Percentiles rank a stretch among this genome's conserved stretches.
Evolutionary conservation across 1,140 invertebrate genomes (phyloP).

Genomic region (Heterodera carotae): DNA sequence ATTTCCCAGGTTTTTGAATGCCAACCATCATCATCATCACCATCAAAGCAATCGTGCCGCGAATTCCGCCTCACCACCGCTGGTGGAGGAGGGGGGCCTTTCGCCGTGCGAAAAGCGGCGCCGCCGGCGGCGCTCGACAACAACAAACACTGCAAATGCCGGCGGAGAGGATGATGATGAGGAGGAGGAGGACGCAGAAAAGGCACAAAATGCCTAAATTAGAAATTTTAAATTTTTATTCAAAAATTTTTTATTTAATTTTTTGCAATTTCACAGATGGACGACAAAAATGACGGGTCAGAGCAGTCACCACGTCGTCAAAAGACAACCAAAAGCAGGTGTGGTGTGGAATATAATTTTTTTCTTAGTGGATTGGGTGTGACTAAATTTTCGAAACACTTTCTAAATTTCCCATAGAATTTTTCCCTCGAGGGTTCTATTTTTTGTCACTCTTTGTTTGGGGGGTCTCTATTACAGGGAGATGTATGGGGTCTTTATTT

Average conservation of each 20-base stretch:
- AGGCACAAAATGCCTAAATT: not conserved
- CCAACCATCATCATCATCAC: not conserved
- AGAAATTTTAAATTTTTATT: not conserved
- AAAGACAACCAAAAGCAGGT: conserved; percentile 1
- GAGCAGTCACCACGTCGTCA: too few species aligned
- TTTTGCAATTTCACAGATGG: not conserved
- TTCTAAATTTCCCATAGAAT: too few species aligned
- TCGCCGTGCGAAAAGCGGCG: not conserved
- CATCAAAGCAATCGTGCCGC: not conserved
- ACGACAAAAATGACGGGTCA: too few species aligned
- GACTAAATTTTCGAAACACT: too few species aligned
- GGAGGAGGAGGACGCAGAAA: not conserved
- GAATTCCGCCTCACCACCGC: not conserved
- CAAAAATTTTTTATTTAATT: not conserved
- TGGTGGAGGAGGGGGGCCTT: not conserved
- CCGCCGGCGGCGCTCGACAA: too few species aligned
- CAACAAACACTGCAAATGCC: not conserved
- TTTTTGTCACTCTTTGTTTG: too few species aligned
- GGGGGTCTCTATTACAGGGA: too few species aligned
- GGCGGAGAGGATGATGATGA: not conserved
- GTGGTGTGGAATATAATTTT: too few species aligned
- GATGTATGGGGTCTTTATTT: too few species aligned
- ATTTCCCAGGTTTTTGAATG: not conserved
- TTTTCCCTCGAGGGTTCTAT: too few species aligned
- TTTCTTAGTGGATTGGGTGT: too few species aligned